phyloP scores from a whole-genome alignment of 2,888 invertebrate genomes.

The Parasteatoda lunata region DNA sequence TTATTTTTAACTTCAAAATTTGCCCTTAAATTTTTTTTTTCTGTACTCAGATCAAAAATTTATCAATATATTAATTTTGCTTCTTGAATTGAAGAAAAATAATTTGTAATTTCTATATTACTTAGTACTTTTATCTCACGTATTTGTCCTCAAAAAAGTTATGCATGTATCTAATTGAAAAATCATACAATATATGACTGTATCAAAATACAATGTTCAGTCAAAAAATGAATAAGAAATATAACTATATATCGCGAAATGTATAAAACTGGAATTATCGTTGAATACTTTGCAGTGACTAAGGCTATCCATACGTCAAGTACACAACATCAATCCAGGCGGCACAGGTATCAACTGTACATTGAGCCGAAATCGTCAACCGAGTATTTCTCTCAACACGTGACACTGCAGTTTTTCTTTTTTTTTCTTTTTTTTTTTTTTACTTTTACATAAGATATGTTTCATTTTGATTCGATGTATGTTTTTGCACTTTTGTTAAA shows the following conservation, averaged over 20 bases:
- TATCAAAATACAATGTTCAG: slow-evolving; percentile 64
- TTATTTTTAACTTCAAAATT: no score
- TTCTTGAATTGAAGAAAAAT: background rate
- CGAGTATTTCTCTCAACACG: slow-evolving; percentile 13
- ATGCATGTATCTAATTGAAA: slow-evolving; percentile 9
- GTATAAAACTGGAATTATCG: slow-evolving; percentile 62
- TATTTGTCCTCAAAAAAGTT: background rate
- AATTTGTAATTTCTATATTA: background rate
- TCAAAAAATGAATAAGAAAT: slow-evolving; percentile 64
- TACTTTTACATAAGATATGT: no score
- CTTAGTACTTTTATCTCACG: background rate
- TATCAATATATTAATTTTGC: background rate
- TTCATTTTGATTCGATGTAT: no score
- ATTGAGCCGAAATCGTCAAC: background rate
- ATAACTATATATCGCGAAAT: slow-evolving; percentile 59
- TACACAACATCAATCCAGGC: slow-evolving; percentile 52
- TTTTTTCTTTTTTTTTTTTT: no score
- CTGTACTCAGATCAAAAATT: no score
- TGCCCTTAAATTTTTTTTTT: no score
- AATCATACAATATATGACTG: slow-evolving; percentile 62
- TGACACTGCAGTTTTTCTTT: no score
- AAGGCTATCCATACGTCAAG: slow-evolving; percentile 61
- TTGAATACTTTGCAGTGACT: slow-evolving; percentile 67
- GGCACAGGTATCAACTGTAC: slow-evolving; percentile 17
- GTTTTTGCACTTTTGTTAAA: no score